These are phyloP conservation scores for Prietella phreatophila DNA, from an alignment of 2,113 vertebrate species.

Conservation along the genomic window DNA sequence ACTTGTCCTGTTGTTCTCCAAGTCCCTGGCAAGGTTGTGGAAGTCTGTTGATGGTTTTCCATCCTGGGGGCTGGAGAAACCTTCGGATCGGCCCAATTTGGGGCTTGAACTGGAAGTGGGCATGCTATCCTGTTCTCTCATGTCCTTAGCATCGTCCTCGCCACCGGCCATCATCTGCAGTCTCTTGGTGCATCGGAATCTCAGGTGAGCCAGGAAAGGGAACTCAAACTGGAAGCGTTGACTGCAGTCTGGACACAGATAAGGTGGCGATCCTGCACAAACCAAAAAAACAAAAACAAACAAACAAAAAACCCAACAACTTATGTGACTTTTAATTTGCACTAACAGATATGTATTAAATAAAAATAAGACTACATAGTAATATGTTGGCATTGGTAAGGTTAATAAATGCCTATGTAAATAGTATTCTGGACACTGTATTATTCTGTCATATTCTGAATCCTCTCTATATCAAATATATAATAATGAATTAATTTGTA, in stretches of 20 bases:
- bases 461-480: neutral
- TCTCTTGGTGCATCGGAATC: conserved; percentile 94
- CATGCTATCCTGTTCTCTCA: conserved; percentile 59
- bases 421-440: neutral
- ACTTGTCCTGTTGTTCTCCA: conserved; percentile 82
- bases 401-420: neutral
- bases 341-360: neutral
- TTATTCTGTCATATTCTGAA: neutral
- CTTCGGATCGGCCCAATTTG: conserved; percentile 71
- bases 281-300: conserved; percentile 28
- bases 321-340: neutral
- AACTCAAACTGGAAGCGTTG: conserved; percentile 97
- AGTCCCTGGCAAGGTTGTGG: conserved; percentile 89
- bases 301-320: neutral
- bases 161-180: conserved; percentile 71
- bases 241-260: conserved; percentile 87
- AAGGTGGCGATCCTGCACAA: conserved; percentile 77
- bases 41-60: conserved; percentile 92
- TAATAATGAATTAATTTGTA: neutral
- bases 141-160: conserved; percentile 73
- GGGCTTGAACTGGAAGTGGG: conserved; percentile 68
- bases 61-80: conserved; percentile 64
- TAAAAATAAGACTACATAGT: neutral
- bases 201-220: conserved; percentile 87
- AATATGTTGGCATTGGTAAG: neutral